A percentile compares a stretch with the other conserved stretches of the same genome.
Conservation (phyloP, 2,797 vertebrate genomes). For the Harpagifer antarcticus region DNA sequence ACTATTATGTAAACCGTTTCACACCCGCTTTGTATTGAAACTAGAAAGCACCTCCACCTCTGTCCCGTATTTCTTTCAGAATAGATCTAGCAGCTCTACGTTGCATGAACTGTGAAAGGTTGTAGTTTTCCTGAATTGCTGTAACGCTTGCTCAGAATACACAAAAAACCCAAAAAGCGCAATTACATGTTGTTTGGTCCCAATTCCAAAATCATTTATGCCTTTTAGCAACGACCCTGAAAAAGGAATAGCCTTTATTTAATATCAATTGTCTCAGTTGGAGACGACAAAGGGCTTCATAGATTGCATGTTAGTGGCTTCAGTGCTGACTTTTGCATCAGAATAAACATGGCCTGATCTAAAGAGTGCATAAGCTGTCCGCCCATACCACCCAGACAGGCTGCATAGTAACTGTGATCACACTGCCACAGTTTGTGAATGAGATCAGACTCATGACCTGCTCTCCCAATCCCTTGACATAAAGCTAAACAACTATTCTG, state of each 20-base stretch:
- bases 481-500: slow-evolving; percentile 1
- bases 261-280: neutral
- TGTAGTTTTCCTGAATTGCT: neutral
- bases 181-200: slow-evolving; percentile 10
- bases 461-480: neutral
- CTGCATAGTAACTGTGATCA: neutral
- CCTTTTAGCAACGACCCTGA: neutral
- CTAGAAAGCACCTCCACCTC: neutral
- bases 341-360: neutral
- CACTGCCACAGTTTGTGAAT: neutral
- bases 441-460: neutral
- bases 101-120: neutral
- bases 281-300: neutral
- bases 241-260: neutral
- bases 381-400: neutral
- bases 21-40: neutral
- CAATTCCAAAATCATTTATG: slow-evolving; percentile 15
- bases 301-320: slow-evolving; percentile 3
- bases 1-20: neutral
- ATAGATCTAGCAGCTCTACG: neutral
- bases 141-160: neutral
- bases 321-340: slow-evolving; percentile 7
- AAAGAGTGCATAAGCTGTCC: neutral
- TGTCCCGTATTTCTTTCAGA: too few species aligned
- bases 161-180: neutral